A percentile compares a stretch with the other conserved stretches of the same genome.
Conservation (phyloP, 2,113 vertebrate species). For the Mixornis gularis region DNA sequence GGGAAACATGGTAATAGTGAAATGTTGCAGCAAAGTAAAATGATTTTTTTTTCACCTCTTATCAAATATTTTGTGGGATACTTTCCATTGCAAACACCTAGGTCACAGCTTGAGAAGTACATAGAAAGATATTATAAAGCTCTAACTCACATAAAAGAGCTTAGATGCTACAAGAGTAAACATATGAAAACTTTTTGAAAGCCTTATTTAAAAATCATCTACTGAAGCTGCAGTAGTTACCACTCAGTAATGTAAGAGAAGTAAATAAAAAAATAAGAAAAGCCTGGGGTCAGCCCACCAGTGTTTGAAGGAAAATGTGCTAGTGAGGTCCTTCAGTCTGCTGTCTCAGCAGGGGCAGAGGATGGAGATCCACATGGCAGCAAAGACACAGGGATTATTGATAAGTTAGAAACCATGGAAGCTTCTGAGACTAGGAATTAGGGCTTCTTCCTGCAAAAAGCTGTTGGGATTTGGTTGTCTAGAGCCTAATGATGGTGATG, state of each 20-base stretch:
- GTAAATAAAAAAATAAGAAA: background rate
- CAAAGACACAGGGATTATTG: background rate
- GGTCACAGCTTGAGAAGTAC: background rate
- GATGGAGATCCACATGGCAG: background rate
- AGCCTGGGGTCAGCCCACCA: background rate
- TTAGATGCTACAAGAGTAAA: background rate
- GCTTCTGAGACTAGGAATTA: rapidly evolving
- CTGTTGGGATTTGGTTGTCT: background rate
- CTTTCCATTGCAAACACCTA: background rate
- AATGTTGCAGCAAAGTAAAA: background rate
- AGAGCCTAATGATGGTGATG: background rate
- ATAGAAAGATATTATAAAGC: background rate
- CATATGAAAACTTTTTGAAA: background rate
- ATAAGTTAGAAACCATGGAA: background rate
- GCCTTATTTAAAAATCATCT: background rate
- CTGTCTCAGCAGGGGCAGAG: background rate
- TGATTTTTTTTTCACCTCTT: background rate
- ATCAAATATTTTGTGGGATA: background rate
- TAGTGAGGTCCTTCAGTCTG: background rate
- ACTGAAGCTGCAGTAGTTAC: background rate
- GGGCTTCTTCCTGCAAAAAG: background rate
- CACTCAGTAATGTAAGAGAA: background rate
- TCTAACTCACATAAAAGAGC: background rate
- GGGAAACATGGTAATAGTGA: background rate
- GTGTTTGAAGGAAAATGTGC: background rate